Conservation (phyloP, 1,140 invertebrate genomes). For the Drosophila burlai region DNA sequence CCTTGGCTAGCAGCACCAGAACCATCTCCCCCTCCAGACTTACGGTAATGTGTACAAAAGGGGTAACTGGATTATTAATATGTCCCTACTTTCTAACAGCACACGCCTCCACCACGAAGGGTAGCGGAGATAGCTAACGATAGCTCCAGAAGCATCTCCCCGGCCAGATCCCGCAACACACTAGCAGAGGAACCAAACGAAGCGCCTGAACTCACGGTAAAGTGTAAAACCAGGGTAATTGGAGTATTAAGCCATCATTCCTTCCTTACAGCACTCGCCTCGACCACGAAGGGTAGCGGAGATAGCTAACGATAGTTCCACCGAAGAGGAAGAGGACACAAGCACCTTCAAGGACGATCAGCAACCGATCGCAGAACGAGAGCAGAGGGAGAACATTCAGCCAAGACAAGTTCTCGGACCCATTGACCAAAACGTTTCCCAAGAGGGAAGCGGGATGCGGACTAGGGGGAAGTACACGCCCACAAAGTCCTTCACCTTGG, state of each 20-base stretch:
- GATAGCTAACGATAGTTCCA: neutral
- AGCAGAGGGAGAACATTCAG: neutral
- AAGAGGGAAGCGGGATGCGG: too few species aligned
- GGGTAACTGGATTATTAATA: neutral
- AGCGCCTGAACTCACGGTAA: neutral
- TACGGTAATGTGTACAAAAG: neutral
- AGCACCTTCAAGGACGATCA: neutral
- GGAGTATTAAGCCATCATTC: neutral
- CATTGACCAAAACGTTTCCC: neutral
- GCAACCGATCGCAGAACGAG: too few species aligned
- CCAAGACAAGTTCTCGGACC: neutral
- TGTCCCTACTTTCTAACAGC: neutral
- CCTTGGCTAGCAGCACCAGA: neutral
- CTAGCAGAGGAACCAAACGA: neutral
- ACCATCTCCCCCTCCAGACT: neutral
- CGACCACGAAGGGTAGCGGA: neutral
- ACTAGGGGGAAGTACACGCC: neutral
- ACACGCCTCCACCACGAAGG: neutral
- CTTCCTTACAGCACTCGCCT: neutral
- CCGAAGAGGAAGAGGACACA: neutral
- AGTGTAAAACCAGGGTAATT: neutral
- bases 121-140: neutral
- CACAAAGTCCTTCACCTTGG: neutral
- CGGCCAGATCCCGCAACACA: too few species aligned
- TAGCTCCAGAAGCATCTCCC: too few species aligned